Percentiles rank a stretch among this genome's conserved stretches.
These are phyloP conservation scores for Leucoptera coffeella DNA, from an alignment of 2,888 invertebrate species.

Conservation along the genomic window DNA sequence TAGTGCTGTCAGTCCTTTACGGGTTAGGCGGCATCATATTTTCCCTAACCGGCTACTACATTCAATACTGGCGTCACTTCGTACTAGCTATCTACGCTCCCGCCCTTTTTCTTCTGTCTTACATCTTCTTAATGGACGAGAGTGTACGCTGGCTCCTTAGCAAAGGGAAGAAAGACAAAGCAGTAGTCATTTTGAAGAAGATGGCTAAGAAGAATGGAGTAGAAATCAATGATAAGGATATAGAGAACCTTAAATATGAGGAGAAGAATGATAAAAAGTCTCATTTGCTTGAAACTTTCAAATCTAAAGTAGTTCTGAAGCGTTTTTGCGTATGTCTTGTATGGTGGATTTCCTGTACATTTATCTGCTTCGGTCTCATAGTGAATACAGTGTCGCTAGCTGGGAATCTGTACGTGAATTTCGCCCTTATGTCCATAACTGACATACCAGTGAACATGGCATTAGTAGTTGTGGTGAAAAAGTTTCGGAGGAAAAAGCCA, in stretches of 20 bases:
- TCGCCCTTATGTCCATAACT: slow-evolving; percentile 50
- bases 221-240: slow-evolving; percentile 14
- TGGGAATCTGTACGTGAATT: slow-evolving; percentile 73
- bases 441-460: slow-evolving; percentile 54
- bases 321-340: slow-evolving; percentile 17
- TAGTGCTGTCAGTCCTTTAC: slow-evolving; percentile 44
- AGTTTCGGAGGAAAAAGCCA: slow-evolving; percentile 31
- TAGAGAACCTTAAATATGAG: slow-evolving; percentile 16
- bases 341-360: slow-evolving; percentile 57
- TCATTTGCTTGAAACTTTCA: slow-evolving; percentile 12
- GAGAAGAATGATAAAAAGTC: slow-evolving; percentile 8
- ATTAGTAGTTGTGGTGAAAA: slow-evolving; percentile 46
- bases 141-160: slow-evolving; percentile 77
- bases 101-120: slow-evolving; percentile 58
- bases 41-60: slow-evolving; percentile 56
- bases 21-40: slow-evolving; percentile 56
- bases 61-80: slow-evolving; percentile 63
- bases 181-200: slow-evolving; percentile 53
- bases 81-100: slow-evolving; percentile 64
- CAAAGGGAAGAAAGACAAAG: slow-evolving; percentile 59
- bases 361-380: slow-evolving; percentile 72
- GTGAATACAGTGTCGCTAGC: slow-evolving; percentile 67
- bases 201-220: slow-evolving; percentile 47
- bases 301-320: slow-evolving; percentile 13
- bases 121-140: slow-evolving; percentile 63